These are phyloP conservation scores for Macrochelys suwanniensis DNA, from an alignment of 2,797 vertebrate species.

Conservation along the genomic window DNA sequence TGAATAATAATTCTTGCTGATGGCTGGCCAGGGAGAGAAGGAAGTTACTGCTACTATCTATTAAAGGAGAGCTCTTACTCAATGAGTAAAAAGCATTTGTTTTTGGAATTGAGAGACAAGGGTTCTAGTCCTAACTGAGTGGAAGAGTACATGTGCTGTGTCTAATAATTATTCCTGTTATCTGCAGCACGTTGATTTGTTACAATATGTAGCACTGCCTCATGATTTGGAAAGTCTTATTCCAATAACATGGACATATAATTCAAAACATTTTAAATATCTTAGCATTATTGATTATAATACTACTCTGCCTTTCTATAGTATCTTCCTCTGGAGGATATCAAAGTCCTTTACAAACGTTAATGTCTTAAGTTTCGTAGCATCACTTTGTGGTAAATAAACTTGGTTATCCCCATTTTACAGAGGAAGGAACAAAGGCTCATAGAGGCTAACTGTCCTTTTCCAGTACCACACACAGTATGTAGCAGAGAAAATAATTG, in stretches of 20 bases:
- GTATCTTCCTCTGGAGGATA: background rate
- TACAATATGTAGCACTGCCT: background rate
- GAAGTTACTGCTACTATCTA: background rate
- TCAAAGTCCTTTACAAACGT: background rate
- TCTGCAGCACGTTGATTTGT: background rate
- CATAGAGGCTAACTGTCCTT: background rate
- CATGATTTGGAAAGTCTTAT: background rate
- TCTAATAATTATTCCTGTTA: background rate
- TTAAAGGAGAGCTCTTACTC: background rate
- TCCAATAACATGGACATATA: background rate
- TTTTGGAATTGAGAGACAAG: background rate
- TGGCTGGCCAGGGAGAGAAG: background rate
- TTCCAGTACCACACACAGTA: background rate
- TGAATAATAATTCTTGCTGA: background rate
- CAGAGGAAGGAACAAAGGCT: background rate
- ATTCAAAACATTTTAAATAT: background rate
- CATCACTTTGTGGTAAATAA: background rate
- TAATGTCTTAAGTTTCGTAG: background rate
- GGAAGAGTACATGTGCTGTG: too few relatives aligned
- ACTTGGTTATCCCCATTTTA: background rate
- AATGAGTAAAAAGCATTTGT: background rate
- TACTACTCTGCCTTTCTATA: background rate
- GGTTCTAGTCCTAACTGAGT: background rate
- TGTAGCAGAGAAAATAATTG: background rate
- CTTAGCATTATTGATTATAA: background rate